phyloP scores from a whole-genome alignment of 92 coral and sea anemone species.

The Hydrozoanthus gracilis region DNA sequence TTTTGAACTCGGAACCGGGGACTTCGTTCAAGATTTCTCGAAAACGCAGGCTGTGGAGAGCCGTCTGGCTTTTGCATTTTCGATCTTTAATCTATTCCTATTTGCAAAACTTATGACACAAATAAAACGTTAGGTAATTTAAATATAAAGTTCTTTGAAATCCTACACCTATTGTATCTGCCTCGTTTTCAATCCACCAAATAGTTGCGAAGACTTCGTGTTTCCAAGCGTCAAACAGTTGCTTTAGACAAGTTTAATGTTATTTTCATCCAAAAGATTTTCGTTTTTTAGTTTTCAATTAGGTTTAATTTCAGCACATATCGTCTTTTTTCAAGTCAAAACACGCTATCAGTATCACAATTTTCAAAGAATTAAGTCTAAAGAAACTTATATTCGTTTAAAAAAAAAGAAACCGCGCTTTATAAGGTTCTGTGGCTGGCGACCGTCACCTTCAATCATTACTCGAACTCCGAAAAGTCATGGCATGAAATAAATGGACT shows the following conservation, averaged over 20 bases:
- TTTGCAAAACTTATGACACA: background rate
- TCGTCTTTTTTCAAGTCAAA: too few relatives aligned
- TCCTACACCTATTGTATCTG: background rate
- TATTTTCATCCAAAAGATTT: background rate
- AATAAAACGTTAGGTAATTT: background rate
- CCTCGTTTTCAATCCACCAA: constrained; percentile 27
- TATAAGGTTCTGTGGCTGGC: too few relatives aligned
- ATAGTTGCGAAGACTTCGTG: constrained; percentile 21
- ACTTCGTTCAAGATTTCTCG: constrained; percentile 26
- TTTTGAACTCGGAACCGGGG: constrained; percentile 1
- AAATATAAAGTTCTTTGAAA: background rate
- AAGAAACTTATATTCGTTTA: too few relatives aligned
- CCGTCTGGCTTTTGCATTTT: constrained; percentile 23
- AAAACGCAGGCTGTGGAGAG: constrained; percentile 2
- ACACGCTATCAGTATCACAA: too few relatives aligned
- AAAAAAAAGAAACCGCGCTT: too few relatives aligned
- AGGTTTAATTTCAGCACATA: too few relatives aligned
- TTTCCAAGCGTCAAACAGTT: background rate
- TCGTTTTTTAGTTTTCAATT: too few relatives aligned
- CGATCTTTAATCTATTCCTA: constrained; percentile 9
- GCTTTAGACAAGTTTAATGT: background rate
- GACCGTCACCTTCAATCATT: too few relatives aligned
- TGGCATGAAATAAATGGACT: too few relatives aligned
- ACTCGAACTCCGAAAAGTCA: too few relatives aligned
- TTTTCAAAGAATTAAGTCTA: too few relatives aligned